Evolutionary conservation across 1,140 invertebrate genomes (phyloP).

Genomic region (Adelges cooleyi): DNA sequence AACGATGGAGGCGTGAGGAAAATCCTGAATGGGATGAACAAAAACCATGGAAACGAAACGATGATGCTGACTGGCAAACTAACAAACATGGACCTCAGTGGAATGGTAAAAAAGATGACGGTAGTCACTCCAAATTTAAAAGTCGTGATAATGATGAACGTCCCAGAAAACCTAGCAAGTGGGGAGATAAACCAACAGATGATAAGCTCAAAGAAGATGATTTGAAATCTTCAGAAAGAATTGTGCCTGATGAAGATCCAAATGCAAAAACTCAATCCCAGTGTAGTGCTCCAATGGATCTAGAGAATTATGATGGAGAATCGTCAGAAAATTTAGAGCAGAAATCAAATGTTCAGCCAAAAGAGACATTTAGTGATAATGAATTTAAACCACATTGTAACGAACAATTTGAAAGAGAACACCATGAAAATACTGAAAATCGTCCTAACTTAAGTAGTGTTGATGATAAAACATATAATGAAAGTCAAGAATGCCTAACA

Average conservation of each 20-base stretch:
- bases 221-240: background rate
- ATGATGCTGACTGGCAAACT: conserved; percentile 3
- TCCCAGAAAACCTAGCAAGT: conserved; percentile 13
- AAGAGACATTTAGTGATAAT: background rate
- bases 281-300: conserved; percentile 10
- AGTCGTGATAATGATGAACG: conserved; percentile 15
- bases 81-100: conserved; percentile 1
- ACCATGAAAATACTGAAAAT: background rate
- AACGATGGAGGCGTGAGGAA: conserved; percentile 18
- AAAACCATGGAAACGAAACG: conserved; percentile 21
- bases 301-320: conserved; percentile 7
- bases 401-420: background rate
- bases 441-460: no score
- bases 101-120: background rate
- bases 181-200: conserved; percentile 7
- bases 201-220: conserved; percentile 2
- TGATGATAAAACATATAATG: no score
- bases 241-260: background rate
- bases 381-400: background rate
- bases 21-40: conserved; percentile 19
- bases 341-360: background rate
- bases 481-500: no score
- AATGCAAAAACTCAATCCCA: background rate
- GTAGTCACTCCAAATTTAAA: background rate
- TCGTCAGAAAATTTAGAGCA: background rate